Base-by-base conservation (phyloP, 2,888 invertebrate species). In the Dryobota labecula region DNA sequence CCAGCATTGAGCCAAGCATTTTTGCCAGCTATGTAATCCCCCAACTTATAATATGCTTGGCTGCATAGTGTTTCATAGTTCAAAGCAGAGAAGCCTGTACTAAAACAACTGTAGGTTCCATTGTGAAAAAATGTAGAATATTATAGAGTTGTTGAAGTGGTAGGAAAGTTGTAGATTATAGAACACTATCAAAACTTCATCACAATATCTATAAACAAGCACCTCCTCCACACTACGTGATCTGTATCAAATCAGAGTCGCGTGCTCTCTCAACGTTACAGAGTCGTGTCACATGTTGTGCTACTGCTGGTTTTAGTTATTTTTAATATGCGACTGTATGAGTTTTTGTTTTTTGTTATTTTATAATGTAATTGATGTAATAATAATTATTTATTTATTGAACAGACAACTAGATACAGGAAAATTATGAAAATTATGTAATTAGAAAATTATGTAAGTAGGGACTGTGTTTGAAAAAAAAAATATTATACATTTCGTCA, bases 241-340 rank as follows among this genome's bases (percentile, higher is more conserved):
- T 58, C 65, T 70, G 74, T 80, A 80, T 83, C 69, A 87, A 87
- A 89, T 85, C 86, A 78, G 84, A 84, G 88, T 79, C 74, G 70
- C 65, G 75, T 84, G 82, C 70, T 41, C 65, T 69, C 70, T 56
- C 68, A 18, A 43, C 51, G 8, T n/a, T 33, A 9, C 77, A 78
- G 81, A 66, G 65, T 62, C 76, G 45, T 54, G 53, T 54, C 61
- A 18, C 53, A 30, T 60, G 41, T 36, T 78, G 57, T 24, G 43
- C n/a, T 4, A 3, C 45, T 38, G 9, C 2, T 43, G 20, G 1
- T 36, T 15, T 56, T 49, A 45, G 1, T 68, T 61, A 24, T 15
- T 38, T 38, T 53, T 36, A 24, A 1, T 30, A 0, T 2, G 11
- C 15, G 0, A 47, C 24, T 49, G n/a, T 38, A 8, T 8, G 11